Percentiles rank a stretch among this genome's conserved stretches.
phyloP scores from a whole-genome alignment of 1,140 invertebrate genomes.

The Macrobrachium nipponense region DNA sequence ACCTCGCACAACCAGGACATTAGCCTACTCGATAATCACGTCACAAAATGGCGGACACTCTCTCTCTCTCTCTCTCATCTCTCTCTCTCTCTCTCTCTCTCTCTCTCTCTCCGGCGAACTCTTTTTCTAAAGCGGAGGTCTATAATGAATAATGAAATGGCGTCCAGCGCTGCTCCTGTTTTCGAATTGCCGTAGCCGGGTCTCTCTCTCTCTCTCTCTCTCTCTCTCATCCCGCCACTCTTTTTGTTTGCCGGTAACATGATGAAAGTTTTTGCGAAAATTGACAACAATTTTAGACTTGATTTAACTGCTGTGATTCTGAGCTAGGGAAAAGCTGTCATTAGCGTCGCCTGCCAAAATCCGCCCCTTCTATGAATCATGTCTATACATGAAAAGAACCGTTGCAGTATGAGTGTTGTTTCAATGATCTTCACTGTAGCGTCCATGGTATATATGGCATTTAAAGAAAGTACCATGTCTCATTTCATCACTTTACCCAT shows the following conservation, averaged over 20 bases:
- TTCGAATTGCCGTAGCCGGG: not conserved
- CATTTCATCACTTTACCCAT: no score
- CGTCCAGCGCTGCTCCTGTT: not conserved
- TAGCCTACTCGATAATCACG: not conserved
- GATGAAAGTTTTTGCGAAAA: no score
- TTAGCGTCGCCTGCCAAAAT: no score
- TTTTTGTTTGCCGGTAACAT: not conserved
- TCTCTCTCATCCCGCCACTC: not conserved
- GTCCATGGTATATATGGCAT: no score
- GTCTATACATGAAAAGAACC: no score
- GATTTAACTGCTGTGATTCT: no score
- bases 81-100: not conserved
- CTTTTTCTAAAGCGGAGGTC: conserved; percentile 25
- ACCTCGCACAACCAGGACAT: not conserved
- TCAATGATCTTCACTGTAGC: no score
- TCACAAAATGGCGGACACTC: not conserved
- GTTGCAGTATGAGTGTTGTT: no score
- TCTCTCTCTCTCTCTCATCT: not conserved
- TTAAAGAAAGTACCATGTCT: no score
- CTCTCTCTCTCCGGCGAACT: conserved; percentile 1
- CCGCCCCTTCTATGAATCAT: no score
- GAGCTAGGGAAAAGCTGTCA: no score
- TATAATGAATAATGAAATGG: conserved; percentile 23
- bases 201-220: not conserved
- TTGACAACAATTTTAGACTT: no score